Evolutionary conservation across 2,113 vertebrate genomes (phyloP).

Genomic region (Paraplagusia blochii): DNA sequence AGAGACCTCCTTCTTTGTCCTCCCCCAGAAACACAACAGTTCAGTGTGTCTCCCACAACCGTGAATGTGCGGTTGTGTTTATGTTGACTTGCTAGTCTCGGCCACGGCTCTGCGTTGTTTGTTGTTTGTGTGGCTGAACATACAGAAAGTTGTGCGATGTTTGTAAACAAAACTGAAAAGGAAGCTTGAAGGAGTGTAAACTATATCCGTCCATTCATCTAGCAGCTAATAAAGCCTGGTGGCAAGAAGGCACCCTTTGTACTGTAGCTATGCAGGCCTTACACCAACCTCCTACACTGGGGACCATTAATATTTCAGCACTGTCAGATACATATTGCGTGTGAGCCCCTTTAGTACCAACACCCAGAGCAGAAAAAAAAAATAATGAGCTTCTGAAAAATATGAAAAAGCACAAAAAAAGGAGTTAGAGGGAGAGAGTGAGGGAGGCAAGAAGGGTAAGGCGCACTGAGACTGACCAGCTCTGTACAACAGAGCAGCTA

Average conservation of each 20-base stretch:
- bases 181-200: constrained; percentile 33
- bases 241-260: constrained; percentile 73
- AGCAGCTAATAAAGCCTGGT: constrained; percentile 75
- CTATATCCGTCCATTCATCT: constrained; percentile 64
- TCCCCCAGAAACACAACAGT: constrained; percentile 55
- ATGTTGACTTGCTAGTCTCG: neutral
- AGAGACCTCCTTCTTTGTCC: constrained; percentile 74
- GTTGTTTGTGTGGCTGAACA: constrained; percentile 14
- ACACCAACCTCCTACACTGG: constrained; percentile 73
- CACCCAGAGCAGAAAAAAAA: constrained; percentile 72
- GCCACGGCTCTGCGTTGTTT: constrained; percentile 3
- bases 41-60: constrained; percentile 2
- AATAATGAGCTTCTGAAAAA: constrained; percentile 76
- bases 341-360: constrained; percentile 69
- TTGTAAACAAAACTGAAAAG: constrained; percentile 45
- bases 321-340: constrained; percentile 70
- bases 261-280: constrained; percentile 71
- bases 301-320: constrained; percentile 78
- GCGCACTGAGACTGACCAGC: constrained; percentile 54
- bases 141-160: constrained; percentile 52
- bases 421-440: constrained; percentile 1
- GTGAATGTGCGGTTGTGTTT: neutral
- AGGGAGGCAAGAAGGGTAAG: constrained; percentile 21
- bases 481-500: constrained; percentile 71
- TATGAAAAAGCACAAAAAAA: constrained; percentile 57